Evolutionary conservation across 2,888 invertebrate species (phyloP).

Genomic region (Hypena proboscidalis): DNA sequence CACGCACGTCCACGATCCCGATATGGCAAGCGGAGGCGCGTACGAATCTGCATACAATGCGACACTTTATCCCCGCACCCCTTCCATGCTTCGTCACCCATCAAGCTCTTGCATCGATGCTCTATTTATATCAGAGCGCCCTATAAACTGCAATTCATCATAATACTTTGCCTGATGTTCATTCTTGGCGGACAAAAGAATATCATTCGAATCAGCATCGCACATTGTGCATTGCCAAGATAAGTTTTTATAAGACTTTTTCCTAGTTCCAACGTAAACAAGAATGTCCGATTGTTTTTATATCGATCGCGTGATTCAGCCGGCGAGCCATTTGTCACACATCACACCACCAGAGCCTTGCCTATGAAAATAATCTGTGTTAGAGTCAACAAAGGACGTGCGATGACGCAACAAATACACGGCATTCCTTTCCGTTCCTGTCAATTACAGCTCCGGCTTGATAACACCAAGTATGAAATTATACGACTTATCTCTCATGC

Average conservation of each 20-base stretch:
- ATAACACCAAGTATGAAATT: constrained; percentile 26
- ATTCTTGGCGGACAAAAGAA: too few relatives aligned
- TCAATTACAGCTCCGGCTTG: constrained; percentile 29
- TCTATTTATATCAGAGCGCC: too few relatives aligned
- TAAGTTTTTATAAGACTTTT: too few relatives aligned
- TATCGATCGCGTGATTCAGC: constrained; percentile 11
- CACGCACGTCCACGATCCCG: constrained; percentile 41
- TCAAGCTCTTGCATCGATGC: too few relatives aligned
- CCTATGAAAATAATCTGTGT: constrained; percentile 23
- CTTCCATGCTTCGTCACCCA: constrained; percentile 14
- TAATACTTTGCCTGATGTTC: background rate
- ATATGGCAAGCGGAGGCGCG: constrained; percentile 39
- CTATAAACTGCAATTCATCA: too few relatives aligned
- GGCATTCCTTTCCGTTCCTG: constrained; percentile 49
- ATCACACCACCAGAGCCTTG: constrained; percentile 43
- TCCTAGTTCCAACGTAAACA: too few relatives aligned
- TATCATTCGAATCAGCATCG: too few relatives aligned
- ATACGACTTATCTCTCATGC: constrained; percentile 26
- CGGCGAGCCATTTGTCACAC: constrained; percentile 32
- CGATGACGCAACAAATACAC: constrained; percentile 45
- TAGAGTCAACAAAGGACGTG: constrained; percentile 47
- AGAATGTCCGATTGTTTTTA: background rate
- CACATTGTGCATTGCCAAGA: too few relatives aligned
- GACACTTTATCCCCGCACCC: constrained; percentile 32
- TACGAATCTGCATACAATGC: constrained; percentile 60